Conservation (phyloP, 2,888 invertebrate species). For the Scaptomyza tumidula region DNA sequence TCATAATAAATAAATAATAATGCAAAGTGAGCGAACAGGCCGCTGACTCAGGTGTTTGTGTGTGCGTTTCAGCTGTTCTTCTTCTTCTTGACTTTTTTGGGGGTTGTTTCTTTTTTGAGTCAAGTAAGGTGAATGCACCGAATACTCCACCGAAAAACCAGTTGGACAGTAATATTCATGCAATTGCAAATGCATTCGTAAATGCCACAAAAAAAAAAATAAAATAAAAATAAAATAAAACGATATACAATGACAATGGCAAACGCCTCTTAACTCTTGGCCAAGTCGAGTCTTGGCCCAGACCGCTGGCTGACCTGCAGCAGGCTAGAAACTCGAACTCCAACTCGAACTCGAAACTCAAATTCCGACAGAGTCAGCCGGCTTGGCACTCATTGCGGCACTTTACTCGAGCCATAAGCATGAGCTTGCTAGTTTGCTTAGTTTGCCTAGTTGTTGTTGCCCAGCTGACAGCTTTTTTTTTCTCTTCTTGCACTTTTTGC, state of each 20-base stretch:
- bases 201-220: conserved; percentile 23
- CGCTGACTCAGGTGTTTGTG: conserved; percentile 66
- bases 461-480: conserved; percentile 31
- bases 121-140: conserved; percentile 73
- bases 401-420: conserved; percentile 49
- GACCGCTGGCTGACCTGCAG: conserved; percentile 27
- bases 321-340: conserved; percentile 27
- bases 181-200: conserved; percentile 62
- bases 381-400: conserved; percentile 67
- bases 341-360: conserved; percentile 15
- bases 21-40: conserved; percentile 35
- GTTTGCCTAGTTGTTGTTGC: conserved; percentile 17
- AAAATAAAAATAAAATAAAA: neutral
- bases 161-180: conserved; percentile 50
- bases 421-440: conserved; percentile 49
- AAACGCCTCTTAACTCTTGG: conserved; percentile 32
- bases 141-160: conserved; percentile 37
- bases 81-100: conserved; percentile 23
- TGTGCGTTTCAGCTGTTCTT: conserved; percentile 12
- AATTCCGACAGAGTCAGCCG: conserved; percentile 62
- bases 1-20: conserved; percentile 39
- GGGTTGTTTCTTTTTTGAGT: conserved; percentile 51
- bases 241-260: conserved; percentile 63
- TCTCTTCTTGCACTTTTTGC: neutral
- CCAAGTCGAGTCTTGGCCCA: conserved; percentile 15